These are phyloP conservation scores for Nasonia vitripennis DNA, from an alignment of 1,140 invertebrate genomes.

Conservation along the genomic window DNA sequence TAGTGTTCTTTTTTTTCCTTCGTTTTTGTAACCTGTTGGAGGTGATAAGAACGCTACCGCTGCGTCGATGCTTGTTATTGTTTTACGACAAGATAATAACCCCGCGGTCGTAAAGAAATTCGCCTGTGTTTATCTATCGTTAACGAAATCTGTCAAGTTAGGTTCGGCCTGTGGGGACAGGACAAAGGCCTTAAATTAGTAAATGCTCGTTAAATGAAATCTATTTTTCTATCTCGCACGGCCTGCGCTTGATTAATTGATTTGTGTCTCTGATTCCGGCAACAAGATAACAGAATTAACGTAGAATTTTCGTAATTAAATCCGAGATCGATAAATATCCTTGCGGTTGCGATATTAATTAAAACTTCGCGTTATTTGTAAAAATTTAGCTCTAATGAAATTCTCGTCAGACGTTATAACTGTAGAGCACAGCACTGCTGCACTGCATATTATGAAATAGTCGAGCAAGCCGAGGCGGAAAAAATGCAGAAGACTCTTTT, in stretches of 20 bases:
- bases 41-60: conserved; percentile 25
- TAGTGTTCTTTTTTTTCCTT: neutral
- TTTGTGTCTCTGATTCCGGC: neutral
- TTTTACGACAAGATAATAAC: conserved; percentile 13
- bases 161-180: neutral
- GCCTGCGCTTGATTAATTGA: neutral
- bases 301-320: neutral
- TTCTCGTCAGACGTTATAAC: conserved; percentile 40
- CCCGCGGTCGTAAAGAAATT: conserved; percentile 28
- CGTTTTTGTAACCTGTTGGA: conserved; percentile 19
- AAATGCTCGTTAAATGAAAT: neutral
- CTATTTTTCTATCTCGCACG: neutral
- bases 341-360: too few species aligned
- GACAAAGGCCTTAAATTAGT: too few species aligned
- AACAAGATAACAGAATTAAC: neutral
- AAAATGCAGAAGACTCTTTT: conserved; percentile 44
- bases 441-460: neutral
- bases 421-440: neutral
- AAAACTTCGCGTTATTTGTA: too few species aligned
- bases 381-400: conserved; percentile 38
- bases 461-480: neutral
- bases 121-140: conserved; percentile 16
- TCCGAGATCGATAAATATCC: too few species aligned
- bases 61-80: conserved; percentile 28
- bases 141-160: conserved; percentile 5